Percentiles rank a stretch among this genome's conserved stretches.
These are phyloP conservation scores for Epizoanthus rinbou DNA, from an alignment of 92 coral and sea anemone species.

Conservation along the genomic window DNA sequence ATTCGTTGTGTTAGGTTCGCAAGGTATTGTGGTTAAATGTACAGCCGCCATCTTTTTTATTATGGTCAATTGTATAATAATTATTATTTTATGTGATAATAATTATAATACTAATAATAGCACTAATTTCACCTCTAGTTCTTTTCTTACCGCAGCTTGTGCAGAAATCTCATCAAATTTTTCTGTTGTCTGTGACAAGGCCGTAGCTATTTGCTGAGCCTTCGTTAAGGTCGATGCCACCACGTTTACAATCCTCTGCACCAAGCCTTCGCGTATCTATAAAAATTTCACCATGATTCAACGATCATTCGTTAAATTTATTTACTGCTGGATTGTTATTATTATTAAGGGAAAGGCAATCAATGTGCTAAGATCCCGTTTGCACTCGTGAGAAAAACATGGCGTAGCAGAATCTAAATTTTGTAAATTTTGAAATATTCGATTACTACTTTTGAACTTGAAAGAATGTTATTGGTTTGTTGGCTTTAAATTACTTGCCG, in stretches of 20 bases:
- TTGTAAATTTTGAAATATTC: too few species aligned
- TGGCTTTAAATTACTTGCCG: too few species aligned
- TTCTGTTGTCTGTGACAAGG: slow-evolving; percentile 16
- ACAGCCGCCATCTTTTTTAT: too few species aligned
- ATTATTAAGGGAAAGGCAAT: background rate
- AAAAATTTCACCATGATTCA: background rate
- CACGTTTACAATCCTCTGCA: background rate
- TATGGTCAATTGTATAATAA: background rate
- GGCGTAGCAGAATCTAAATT: too few species aligned
- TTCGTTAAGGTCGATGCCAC: background rate
- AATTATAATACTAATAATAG: background rate
- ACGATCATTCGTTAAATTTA: background rate
- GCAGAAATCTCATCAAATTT: slow-evolving; percentile 16
- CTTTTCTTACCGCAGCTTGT: slow-evolving; percentile 18
- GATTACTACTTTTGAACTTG: too few species aligned
- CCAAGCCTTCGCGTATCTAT: slow-evolving; percentile 14
- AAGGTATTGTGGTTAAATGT: too few species aligned
- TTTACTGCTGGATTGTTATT: background rate
- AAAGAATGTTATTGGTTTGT: too few species aligned
- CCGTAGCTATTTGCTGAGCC: slow-evolving; percentile 23
- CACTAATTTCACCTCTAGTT: background rate
- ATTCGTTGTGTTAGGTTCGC: too few species aligned
- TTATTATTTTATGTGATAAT: background rate
- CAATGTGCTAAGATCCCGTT: too few species aligned
- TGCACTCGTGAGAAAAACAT: too few species aligned